These are phyloP conservation scores for Amphipyra berbera DNA, from an alignment of 2,888 invertebrate genomes.

Conservation along the genomic window DNA sequence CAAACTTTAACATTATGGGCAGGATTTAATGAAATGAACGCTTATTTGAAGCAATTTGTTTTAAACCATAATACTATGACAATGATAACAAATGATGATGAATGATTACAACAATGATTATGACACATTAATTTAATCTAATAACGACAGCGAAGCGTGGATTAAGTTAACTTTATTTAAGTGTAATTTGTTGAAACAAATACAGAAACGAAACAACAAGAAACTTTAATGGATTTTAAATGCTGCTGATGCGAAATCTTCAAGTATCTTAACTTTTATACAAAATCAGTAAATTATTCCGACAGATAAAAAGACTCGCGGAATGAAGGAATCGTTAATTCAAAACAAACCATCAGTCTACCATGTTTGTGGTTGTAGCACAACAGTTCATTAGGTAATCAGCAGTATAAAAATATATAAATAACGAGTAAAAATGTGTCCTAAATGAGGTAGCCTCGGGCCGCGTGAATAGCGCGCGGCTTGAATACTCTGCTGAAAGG, in stretches of 20 bases:
- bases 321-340: constrained; percentile 18
- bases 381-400: constrained; percentile 45
- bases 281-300: constrained; percentile 15
- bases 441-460: constrained; percentile 54
- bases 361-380: constrained; percentile 11
- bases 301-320: constrained; percentile 4
- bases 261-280: constrained; percentile 2
- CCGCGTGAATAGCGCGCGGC: constrained; percentile 49
- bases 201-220: constrained; percentile 18
- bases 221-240: constrained; percentile 32
- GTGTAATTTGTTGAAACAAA: too few species aligned
- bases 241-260: constrained; percentile 2
- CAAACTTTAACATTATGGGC: too few species aligned
- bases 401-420: constrained; percentile 36
- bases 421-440: constrained; percentile 54
- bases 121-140: too few species aligned
- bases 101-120: too few species aligned
- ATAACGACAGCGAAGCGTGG: too few species aligned
- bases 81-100: too few species aligned
- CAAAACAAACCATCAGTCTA: constrained; percentile 2
- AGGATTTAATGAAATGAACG: too few species aligned
- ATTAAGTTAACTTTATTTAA: too few species aligned
- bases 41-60: too few species aligned
- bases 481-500: constrained; percentile 54
- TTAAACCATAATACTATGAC: too few species aligned